Conservation (phyloP, 2,113 vertebrate genomes). For the Dasypus novemcinctus region DNA sequence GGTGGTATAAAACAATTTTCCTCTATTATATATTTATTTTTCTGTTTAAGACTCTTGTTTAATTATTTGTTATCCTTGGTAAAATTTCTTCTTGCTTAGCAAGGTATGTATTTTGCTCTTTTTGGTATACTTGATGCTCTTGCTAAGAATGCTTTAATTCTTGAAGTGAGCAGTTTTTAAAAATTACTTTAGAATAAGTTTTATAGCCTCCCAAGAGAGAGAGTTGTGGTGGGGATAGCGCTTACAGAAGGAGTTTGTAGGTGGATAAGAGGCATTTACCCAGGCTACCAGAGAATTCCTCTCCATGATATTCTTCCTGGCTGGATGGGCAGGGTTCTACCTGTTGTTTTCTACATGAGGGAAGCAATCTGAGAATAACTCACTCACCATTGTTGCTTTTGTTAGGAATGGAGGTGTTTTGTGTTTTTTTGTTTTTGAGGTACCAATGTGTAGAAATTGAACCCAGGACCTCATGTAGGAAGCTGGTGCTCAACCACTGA, state of each 20-base stretch:
- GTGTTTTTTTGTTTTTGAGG: background rate
- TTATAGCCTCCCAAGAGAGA: background rate
- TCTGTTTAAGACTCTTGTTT: constrained; percentile 26
- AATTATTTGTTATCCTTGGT: background rate
- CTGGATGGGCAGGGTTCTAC: background rate
- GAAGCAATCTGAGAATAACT: constrained; percentile 7
- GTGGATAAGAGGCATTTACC: background rate
- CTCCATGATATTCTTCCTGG: background rate
- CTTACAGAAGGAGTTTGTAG: background rate
- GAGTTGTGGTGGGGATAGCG: background rate
- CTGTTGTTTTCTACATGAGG: background rate
- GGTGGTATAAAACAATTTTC: constrained; percentile 17
- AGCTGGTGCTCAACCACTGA: too few species aligned
- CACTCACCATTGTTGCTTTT: background rate
- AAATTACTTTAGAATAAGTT: constrained; percentile 25
- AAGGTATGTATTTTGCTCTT: background rate
- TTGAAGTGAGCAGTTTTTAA: constrained; percentile 22
- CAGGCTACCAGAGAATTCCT: background rate
- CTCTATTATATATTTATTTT: background rate
- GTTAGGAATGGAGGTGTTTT: constrained; percentile 54
- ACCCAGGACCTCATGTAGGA: too few species aligned
- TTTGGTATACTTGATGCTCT: background rate
- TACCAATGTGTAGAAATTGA: too few species aligned
- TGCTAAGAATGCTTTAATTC: constrained; percentile 12
- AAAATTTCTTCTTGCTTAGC: background rate